These are phyloP conservation scores for Drosophila prostipennis DNA, from an alignment of 2,888 invertebrate species.

Conservation along the genomic window DNA sequence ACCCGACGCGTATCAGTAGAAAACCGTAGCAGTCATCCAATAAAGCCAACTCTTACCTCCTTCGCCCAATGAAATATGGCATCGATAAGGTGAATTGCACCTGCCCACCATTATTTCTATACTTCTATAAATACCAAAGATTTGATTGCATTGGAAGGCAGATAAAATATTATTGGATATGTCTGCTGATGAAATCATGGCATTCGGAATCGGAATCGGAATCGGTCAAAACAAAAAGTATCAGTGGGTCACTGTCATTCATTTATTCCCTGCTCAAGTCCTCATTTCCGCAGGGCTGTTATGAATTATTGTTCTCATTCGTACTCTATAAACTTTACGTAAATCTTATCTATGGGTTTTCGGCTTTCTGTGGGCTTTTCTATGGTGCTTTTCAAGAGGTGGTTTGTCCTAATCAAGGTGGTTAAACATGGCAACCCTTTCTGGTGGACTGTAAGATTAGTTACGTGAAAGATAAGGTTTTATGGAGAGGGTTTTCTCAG, in stretches of 20 bases:
- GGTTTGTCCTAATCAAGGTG: slow-evolving; percentile 29
- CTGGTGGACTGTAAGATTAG: slow-evolving; percentile 17
- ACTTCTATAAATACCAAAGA: slow-evolving; percentile 35
- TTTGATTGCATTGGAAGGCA: slow-evolving; percentile 6
- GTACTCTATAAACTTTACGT: slow-evolving; percentile 17
- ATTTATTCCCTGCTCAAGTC: slow-evolving; percentile 2
- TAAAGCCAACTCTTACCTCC: slow-evolving; percentile 45
- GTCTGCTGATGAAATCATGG: slow-evolving; percentile 19
- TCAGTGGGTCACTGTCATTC: slow-evolving; percentile 9
- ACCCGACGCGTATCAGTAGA: slow-evolving; percentile 41
- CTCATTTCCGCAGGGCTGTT: slow-evolving; percentile 27
- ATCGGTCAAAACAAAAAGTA: not conserved
- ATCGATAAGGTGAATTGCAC: slow-evolving; percentile 65
- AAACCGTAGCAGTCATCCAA: slow-evolving; percentile 38
- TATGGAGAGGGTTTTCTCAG: slow-evolving; percentile 5
- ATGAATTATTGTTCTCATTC: slow-evolving; percentile 1
- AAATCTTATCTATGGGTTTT: slow-evolving; percentile 58
- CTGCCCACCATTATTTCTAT: slow-evolving; percentile 12
- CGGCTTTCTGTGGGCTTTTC: slow-evolving; percentile 10
- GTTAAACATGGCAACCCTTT: slow-evolving; percentile 31
- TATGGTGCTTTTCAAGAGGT: slow-evolving; percentile 31
- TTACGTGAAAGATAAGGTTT: slow-evolving; percentile 13
- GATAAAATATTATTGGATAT: slow-evolving; percentile 37
- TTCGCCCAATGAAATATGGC: slow-evolving; percentile 60
- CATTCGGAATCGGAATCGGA: not conserved